Evolutionary conservation across 2,888 invertebrate genomes (phyloP).

Genomic region (Calameuta filiformis): DNA sequence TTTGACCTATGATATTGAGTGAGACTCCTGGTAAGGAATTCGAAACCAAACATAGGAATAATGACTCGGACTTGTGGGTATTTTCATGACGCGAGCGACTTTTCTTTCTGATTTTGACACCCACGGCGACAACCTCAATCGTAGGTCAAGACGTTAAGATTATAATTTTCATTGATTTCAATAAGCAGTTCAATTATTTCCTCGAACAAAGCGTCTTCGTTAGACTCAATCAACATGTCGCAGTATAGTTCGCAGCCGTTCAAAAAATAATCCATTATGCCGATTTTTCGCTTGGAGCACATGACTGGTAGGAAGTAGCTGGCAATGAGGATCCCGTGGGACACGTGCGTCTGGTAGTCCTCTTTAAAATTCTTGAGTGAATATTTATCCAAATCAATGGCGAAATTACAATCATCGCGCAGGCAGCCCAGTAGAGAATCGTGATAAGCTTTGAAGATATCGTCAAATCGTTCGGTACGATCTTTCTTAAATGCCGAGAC

Average conservation of each 20-base stretch:
- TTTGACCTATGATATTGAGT: no score
- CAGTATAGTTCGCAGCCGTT: not conserved
- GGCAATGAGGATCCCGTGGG: constrained; percentile 47
- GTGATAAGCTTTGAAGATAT: constrained; percentile 45
- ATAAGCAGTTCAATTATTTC: not conserved
- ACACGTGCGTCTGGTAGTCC: constrained; percentile 43
- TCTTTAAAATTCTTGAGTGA: constrained; percentile 42
- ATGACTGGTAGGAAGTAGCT: constrained; percentile 37
- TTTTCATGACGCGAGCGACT: no score
- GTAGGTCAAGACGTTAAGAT: not conserved
- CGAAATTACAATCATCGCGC: constrained; percentile 34
- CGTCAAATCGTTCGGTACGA: constrained; percentile 27
- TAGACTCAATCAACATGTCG: not conserved
- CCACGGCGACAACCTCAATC: no score
- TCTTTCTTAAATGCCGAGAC: constrained; percentile 33
- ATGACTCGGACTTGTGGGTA: no score
- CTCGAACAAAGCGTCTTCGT: not conserved
- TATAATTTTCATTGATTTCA: not conserved
- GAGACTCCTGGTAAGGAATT: no score
- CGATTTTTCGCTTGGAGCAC: constrained; percentile 4
- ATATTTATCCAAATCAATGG: constrained; percentile 35
- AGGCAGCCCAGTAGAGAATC: constrained; percentile 38
- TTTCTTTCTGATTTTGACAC: no score
- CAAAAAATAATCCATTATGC: not conserved
- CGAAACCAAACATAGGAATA: no score